phyloP scores from a whole-genome alignment of 2,113 vertebrate species.

The Zeus faber region DNA sequence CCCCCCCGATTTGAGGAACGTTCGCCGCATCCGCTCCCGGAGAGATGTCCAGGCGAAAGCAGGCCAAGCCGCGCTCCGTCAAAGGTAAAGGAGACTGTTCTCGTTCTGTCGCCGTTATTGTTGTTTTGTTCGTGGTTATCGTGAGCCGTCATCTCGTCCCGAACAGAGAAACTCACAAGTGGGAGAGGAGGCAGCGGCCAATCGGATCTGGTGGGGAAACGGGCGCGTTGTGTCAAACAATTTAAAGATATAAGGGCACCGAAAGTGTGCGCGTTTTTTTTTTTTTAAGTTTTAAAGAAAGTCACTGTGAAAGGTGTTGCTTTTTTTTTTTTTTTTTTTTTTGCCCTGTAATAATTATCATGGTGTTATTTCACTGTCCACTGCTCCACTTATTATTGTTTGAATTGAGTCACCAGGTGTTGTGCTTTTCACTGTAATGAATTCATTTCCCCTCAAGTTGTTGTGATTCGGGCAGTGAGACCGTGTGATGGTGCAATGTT shows the following conservation, averaged over 20 bases:
- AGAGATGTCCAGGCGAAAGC: slow-evolving; percentile 96
- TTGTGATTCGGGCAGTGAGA: slow-evolving; percentile 12
- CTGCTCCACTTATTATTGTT: slow-evolving; percentile 3
- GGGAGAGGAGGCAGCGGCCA: slow-evolving; percentile 54
- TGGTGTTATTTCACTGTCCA: neutral
- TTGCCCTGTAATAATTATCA: neutral
- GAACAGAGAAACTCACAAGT: slow-evolving; percentile 24
- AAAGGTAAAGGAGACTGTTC: slow-evolving; percentile 85
- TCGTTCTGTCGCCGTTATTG: no score
- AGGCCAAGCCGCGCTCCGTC: slow-evolving; percentile 96
- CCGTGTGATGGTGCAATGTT: slow-evolving; percentile 14
- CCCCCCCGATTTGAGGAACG: no score
- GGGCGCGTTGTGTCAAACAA: slow-evolving; percentile 67
- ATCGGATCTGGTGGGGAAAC: slow-evolving; percentile 75
- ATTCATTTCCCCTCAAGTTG: slow-evolving; percentile 12
- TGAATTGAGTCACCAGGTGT: slow-evolving; percentile 2
- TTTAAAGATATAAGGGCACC: neutral
- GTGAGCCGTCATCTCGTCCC: slow-evolving; percentile 29
- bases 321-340: no score
- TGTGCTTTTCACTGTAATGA: slow-evolving; percentile 7
- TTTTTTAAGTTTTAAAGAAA: no score
- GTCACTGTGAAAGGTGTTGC: no score
- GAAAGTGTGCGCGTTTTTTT: no score
- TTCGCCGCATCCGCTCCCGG: no score
- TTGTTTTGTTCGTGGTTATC: no score